Evolutionary conservation across 2,888 invertebrate species (phyloP).

Genomic region (Elmis aenea): DNA sequence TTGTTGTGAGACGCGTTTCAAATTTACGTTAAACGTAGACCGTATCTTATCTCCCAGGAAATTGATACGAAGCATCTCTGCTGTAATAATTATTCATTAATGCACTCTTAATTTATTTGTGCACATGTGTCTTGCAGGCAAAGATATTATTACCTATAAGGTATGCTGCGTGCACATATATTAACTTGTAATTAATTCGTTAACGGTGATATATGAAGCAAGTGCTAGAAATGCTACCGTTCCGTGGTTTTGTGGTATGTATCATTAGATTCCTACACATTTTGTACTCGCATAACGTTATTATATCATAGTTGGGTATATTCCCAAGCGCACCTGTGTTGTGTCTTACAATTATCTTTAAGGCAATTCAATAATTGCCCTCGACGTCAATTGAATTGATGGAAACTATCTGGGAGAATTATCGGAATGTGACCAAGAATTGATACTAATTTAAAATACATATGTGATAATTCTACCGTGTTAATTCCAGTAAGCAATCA

Average conservation of each 20-base stretch:
- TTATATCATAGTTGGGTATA: conserved; percentile 5
- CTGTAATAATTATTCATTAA: too few species aligned
- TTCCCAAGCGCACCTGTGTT: conserved; percentile 1
- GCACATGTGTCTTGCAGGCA: too few species aligned
- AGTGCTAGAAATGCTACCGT: conserved; percentile 7
- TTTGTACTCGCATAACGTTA: conserved; percentile 9
- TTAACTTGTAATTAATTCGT: conserved; percentile 3
- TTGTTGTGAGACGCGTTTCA: too few species aligned
- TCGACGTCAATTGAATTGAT: conserved; percentile 2
- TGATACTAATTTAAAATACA: too few species aligned
- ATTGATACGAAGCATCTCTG: too few species aligned
- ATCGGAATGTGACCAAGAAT: too few species aligned
- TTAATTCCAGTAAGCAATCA: too few species aligned
- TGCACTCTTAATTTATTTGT: too few species aligned
- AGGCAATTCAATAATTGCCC: conserved; percentile 8
- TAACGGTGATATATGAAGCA: conserved; percentile 5
- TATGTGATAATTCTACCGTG: too few species aligned
- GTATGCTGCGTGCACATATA: conserved; percentile 4
- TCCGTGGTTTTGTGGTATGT: conserved; percentile 9
- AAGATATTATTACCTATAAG: conserved; percentile 6
- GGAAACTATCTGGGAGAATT: conserved; percentile 6
- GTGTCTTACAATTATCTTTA: conserved; percentile 1
- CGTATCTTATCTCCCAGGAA: too few species aligned
- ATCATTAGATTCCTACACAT: conserved; percentile 1
- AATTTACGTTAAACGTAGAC: too few species aligned